Base-by-base conservation (phyloP, 2,888 invertebrate genomes). In the Poecilus cupreus region DNA sequence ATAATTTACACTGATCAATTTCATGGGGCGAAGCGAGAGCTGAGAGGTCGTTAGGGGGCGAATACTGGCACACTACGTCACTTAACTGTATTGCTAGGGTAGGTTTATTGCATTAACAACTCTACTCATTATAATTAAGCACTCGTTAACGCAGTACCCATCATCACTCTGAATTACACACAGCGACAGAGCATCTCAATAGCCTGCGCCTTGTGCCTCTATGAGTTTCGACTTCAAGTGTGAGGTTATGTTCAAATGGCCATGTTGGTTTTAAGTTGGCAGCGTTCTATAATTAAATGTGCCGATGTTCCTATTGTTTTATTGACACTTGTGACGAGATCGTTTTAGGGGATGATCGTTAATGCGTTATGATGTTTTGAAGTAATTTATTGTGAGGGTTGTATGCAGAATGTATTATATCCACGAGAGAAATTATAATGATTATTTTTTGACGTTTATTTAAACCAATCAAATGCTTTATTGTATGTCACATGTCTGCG, bases 81-180 rank as follows among this genome's bases (percentile, higher is more conserved):
- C 80, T 80, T 80, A 80, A 72, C 72, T 72, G 80, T 80, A 80
- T 80, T 80, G 54, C 80, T 75, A 46, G 81, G 81, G 81, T 75
- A 13, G 75, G 84, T 87, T 88, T 88, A 89, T 89, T 89, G 85
- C 88, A 88, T 89, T 89, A 89, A 87, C 88, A 88, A 88, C 87
- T 88, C 87, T 85, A 89, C 89, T 89, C 88, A 87, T 89, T 88
- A 89, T 88, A 88, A 89, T 89, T 89, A 89, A 86, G 85, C 85
- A 86, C 87, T 88, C 88, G 88, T 88, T 88, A 88, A 86, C 82
- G 83, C 83, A 83, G 83, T 84, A 85, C 68, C 26, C 84, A 84
- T 85, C 82, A 83, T 82, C 82, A 82, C 68, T 70, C 46, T n/a
- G 43, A 72, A 72, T 72, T 72, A 46, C 64, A 51, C 13, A 37